Evolutionary conservation across 2,888 invertebrate genomes (phyloP).

Genomic region (Drosophila quasianomalipes): DNA sequence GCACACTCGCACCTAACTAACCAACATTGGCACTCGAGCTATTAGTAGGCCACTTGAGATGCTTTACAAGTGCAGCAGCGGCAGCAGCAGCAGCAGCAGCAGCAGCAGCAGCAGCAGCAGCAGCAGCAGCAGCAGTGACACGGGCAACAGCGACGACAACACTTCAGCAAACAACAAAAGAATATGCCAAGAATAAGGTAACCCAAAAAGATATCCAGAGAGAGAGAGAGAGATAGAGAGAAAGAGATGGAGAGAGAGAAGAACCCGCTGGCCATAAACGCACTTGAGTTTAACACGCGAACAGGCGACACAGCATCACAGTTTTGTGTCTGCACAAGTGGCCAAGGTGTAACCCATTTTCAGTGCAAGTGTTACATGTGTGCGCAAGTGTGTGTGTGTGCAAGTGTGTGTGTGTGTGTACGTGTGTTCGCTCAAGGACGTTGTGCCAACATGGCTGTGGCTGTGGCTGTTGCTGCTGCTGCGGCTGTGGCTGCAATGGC

Average conservation of each 20-base stretch:
- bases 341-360: constrained; percentile 58
- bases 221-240: constrained; percentile 6
- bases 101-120: constrained; percentile 50
- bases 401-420: constrained; percentile 15
- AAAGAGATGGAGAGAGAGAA: constrained; percentile 6
- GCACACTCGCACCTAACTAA: constrained; percentile 33
- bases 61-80: constrained; percentile 74
- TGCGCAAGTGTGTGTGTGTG: constrained; percentile 9
- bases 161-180: constrained; percentile 67
- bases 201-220: constrained; percentile 62
- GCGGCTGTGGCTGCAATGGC: constrained; percentile 56
- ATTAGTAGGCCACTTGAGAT: constrained; percentile 77
- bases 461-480: constrained; percentile 40
- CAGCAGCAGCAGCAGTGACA: constrained; percentile 55
- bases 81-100: constrained; percentile 19
- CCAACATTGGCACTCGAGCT: constrained; percentile 63
- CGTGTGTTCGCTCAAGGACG: constrained; percentile 67
- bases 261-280: constrained; percentile 68
- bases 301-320: constrained; percentile 5
- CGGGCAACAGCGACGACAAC: constrained; percentile 24
- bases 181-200: constrained; percentile 74
- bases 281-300: constrained; percentile 66
- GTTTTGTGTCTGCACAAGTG: constrained; percentile 42
- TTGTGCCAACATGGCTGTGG: constrained; percentile 42
- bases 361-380: constrained; percentile 43